phyloP scores from a whole-genome alignment of 2,888 invertebrate species.

The Nasonia oneida region DNA sequence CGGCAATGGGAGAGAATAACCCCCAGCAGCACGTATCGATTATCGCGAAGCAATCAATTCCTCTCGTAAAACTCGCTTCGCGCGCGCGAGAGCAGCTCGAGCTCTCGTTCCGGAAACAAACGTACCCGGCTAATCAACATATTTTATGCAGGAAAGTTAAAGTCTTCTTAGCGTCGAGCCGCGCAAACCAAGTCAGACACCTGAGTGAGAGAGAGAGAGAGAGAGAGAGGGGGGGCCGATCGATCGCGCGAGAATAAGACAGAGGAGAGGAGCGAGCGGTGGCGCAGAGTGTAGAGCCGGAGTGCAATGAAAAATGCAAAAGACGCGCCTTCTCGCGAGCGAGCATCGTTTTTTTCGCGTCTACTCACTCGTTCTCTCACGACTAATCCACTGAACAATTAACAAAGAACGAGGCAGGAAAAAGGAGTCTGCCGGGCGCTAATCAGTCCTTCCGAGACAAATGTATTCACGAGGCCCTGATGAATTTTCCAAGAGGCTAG shows the following conservation, averaged over 20 bases:
- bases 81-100: background rate
- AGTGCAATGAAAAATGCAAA: constrained; percentile 39
- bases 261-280: background rate
- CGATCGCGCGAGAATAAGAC: background rate
- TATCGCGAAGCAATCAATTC: constrained; percentile 10
- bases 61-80: background rate
- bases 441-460: constrained; percentile 6
- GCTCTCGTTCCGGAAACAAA: background rate
- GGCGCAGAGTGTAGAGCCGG: background rate
- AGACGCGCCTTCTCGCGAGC: background rate
- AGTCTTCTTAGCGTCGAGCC: constrained; percentile 22
- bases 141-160: constrained; percentile 45
- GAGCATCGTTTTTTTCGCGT: constrained; percentile 4
- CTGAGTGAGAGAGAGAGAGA: background rate
- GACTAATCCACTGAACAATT: constrained; percentile 22
- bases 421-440: background rate
- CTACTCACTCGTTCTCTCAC: background rate
- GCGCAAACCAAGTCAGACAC: constrained; percentile 17
- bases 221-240: background rate
- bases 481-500: constrained; percentile 12
- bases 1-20: background rate
- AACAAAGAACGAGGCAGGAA: background rate
- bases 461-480: constrained; percentile 17
- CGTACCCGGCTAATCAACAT: constrained; percentile 36
- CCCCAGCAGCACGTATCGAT: background rate